These are phyloP conservation scores for Calcarius lapponicus DNA, from an alignment of 2,797 vertebrate genomes.

Conservation along the genomic window DNA sequence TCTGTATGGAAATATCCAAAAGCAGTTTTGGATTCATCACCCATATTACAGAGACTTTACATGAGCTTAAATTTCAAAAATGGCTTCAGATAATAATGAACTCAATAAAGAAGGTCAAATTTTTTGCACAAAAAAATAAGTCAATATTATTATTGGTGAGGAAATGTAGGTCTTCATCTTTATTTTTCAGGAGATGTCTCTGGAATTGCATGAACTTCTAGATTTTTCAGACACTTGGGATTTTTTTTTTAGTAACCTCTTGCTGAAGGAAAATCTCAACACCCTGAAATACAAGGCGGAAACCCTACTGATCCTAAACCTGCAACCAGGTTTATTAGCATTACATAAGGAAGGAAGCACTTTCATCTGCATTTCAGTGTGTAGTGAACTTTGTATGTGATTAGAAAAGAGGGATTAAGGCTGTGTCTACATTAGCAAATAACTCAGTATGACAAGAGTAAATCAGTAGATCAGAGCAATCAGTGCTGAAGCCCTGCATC, in stretches of 20 bases:
- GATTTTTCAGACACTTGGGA: not conserved
- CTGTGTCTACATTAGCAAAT: conserved; percentile 1
- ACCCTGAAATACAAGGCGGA: not conserved
- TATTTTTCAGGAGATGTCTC: not conserved
- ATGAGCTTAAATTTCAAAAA: not conserved
- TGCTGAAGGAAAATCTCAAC: not conserved
- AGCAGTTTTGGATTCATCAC: not conserved
- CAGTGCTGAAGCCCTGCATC: not conserved
- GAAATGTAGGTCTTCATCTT: not conserved
- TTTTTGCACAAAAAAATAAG: not conserved
- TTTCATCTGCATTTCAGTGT: not conserved
- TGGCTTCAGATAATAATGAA: not conserved
- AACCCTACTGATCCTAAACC: not conserved
- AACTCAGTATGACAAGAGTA: not conserved
- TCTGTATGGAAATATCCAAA: not conserved
- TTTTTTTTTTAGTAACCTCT: not conserved
- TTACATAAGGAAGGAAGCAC: not conserved
- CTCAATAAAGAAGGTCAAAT: not conserved
- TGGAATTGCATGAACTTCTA: not conserved
- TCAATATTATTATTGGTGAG: not conserved
- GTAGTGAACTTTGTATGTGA: not conserved
- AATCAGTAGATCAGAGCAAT: not conserved
- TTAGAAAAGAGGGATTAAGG: conserved; percentile 8
- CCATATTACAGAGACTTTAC: not conserved
- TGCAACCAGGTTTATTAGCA: not conserved